Evolutionary conservation across 2,797 vertebrate species (phyloP).

Genomic region (Alosa sapidissima): DNA sequence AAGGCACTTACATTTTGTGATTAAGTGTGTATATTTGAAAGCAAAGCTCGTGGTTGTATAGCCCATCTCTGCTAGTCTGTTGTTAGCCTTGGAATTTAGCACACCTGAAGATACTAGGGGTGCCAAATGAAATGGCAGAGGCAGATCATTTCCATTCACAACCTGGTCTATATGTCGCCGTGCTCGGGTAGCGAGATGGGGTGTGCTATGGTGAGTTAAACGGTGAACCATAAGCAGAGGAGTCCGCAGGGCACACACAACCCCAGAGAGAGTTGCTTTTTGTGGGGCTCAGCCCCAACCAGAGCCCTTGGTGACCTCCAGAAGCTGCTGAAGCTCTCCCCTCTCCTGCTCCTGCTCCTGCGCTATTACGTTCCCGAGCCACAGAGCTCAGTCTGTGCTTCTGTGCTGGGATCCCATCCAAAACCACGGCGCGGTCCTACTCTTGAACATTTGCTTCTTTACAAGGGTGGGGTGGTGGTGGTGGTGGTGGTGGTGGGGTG

Average conservation of each 20-base stretch:
- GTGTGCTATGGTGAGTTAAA: background rate
- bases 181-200: background rate
- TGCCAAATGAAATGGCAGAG: background rate
- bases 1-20: background rate
- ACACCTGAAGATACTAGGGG: background rate
- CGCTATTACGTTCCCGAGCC: slow-evolving; percentile 50
- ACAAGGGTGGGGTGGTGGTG: slow-evolving; percentile 44
- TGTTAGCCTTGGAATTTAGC: slow-evolving; percentile 1
- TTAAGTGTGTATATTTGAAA: background rate
- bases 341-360: background rate
- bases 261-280: background rate
- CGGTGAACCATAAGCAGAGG: background rate
- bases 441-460: slow-evolving; percentile 73
- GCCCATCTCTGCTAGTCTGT: background rate
- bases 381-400: slow-evolving; percentile 54
- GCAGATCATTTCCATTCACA: background rate
- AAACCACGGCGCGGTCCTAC: slow-evolving; percentile 61
- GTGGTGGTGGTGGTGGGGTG: background rate
- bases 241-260: background rate
- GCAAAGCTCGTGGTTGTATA: background rate
- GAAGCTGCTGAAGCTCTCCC: slow-evolving; percentile 51
- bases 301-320: slow-evolving; percentile 49
- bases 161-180: background rate
- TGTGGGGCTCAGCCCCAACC: background rate
- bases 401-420: slow-evolving; percentile 62